Base-by-base conservation (phyloP, 2,797 vertebrate species). In the Poecilia picta region DNA sequence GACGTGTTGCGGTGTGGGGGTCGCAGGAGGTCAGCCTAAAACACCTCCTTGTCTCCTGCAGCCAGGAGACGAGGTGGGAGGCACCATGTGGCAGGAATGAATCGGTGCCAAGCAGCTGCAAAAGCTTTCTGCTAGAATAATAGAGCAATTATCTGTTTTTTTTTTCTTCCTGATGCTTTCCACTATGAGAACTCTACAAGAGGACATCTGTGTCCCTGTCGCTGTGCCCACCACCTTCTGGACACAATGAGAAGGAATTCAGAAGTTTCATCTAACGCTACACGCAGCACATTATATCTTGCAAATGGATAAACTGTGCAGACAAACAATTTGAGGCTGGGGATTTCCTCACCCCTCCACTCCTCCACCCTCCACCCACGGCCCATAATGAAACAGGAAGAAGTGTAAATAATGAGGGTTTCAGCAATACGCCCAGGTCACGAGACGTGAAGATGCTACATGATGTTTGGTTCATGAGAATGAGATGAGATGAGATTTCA, bases 81-180 rank as follows among this genome's bases (percentile, higher is more conserved):
- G 81, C 77, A 46, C 77, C 51, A 39, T 78, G 76, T 68, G 77
- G 75, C 51, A n/a, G 62, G 16, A 74, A 75, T 72, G 75, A 84
- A 64, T 78, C 79, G 74, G 28, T 77, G 79, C 73, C 82, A 75
- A 83, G 85, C 93, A 93, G 94, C 94, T 93, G 93, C 90, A 89
- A 83, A 86, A 82, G 81, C 79, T 89, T 86, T 92, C 85, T 81
- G 81, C 45, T 74, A 45, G 72, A 89, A 91, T 73, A 91, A 88
- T 28, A 53, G 70, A 77, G 57, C 81, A 83, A 75, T 89, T 85
- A 86, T 91, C 86, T 83, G 47, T 73, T 39, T 76, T 51, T 20
- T 20, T 43, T 45, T 45, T 45, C 59, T 33, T 82, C 53, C 53
- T 31, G 12, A 41, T 41, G 10, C 66, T 89, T 86, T 88, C 88